Conservation (phyloP, 2,797 vertebrate genomes). For the Chelon labrosus region DNA sequence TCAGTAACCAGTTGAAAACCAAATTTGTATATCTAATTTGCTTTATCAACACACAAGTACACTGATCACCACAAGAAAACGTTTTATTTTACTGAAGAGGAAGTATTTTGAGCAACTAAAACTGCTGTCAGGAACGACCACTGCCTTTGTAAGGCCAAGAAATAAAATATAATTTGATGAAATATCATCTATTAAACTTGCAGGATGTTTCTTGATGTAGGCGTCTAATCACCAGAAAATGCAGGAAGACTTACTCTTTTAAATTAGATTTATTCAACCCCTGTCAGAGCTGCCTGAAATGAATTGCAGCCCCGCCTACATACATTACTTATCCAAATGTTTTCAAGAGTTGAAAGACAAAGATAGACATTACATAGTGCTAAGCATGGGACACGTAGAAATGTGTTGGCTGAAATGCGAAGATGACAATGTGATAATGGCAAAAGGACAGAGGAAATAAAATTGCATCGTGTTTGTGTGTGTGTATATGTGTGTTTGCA, state of each 20-base stretch:
- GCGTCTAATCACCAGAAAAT: neutral
- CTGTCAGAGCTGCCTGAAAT: neutral
- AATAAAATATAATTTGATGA: neutral
- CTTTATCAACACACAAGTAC: conserved; percentile 6
- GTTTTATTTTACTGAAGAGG: neutral
- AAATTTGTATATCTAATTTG: conserved; percentile 41
- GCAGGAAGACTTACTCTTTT: neutral
- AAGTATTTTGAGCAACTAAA: too few species aligned
- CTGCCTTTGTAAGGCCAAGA: neutral
- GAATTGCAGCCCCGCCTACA: neutral
- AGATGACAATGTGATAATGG: conserved; percentile 32
- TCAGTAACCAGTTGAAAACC: conserved; percentile 41
- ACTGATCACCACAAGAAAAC: conserved; percentile 10
- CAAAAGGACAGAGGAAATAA: conserved; percentile 32
- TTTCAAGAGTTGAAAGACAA: conserved; percentile 11
- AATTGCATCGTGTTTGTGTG: conserved; percentile 1
- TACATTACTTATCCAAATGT: neutral
- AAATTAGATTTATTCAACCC: neutral
- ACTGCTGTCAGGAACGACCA: neutral
- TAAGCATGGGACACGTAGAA: conserved; percentile 36
- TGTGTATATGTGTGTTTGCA: neutral
- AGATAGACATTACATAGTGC: conserved; percentile 19
- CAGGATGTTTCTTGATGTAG: neutral
- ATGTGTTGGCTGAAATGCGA: conserved; percentile 37
- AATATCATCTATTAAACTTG: neutral